Evolutionary conservation across 2,113 vertebrate species (phyloP), one percentile per base, ranked within the genome.

Genomic region (Dipodomys merriami): DNA sequence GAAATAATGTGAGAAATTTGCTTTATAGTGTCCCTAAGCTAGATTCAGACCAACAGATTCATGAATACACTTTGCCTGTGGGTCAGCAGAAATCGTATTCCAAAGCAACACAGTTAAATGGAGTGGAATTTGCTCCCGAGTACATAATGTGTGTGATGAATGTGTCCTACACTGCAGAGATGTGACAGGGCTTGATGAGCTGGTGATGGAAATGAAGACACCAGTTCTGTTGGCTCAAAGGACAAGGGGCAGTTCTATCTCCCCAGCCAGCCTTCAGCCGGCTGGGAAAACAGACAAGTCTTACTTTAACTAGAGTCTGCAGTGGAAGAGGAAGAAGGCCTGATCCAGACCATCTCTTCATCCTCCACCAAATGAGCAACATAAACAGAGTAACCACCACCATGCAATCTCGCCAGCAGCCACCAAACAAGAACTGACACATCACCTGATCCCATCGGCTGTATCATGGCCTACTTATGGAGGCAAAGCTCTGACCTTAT

Each of bases 51-150:
- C 71, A 82, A 84, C 60, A 72, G 93, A 97, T 94, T 96, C 82
- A 72, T 72, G 46, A 73, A 95, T 60, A 92, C 35, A 33, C 84
- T 96, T 97, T 85, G 33, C 30, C 4, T 73, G 65, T 9, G 71
- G 92, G 96, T 97, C 93, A 96, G 94, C 94, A 97, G 86, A 97
- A 98, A 96, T 79, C 92, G 91, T 96, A 88, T 95, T 96, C 94
- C 84, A 95, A 95, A 96, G 87, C 64, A 94, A 86, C 91, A 83
- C 68, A 49, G 97, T 97, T 97, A 97, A 98, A 97, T 97, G 97
- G 96, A 98, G 97, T 96, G 97, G 97, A 97, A 97, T 97, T 86
- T 68, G 89, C 89, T 97, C 97, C 95, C 77, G 73, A 97, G 96
- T 94, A 95, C 93, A 88, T 96, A 96, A 97, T 94, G 90, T 60